Percentiles rank a stretch among this genome's conserved stretches.
Evolutionary conservation across 2,888 invertebrate species (phyloP).

Genomic region (Phaedon cochleariae): DNA sequence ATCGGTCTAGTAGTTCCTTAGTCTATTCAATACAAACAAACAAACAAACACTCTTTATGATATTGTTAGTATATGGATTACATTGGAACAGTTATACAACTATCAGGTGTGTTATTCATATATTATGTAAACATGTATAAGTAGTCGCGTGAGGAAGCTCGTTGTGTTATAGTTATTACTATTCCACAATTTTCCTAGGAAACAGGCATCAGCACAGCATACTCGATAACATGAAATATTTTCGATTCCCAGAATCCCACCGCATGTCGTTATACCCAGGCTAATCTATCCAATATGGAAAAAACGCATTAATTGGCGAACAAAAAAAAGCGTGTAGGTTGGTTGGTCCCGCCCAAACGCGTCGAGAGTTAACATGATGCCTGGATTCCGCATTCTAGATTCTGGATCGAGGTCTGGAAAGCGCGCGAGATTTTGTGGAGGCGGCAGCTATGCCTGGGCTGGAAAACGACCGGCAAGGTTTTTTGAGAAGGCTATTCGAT

Average conservation of each 20-base stretch:
- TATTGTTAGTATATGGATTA: too few relatives aligned
- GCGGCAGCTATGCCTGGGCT: background rate
- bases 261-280: background rate
- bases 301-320: background rate
- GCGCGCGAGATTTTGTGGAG: background rate
- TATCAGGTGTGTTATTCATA: too few relatives aligned
- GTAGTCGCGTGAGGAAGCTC: too few relatives aligned
- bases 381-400: background rate
- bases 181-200: too few relatives aligned
- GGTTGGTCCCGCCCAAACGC: background rate
- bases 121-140: too few relatives aligned
- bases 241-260: background rate
- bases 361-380: background rate
- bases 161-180: too few relatives aligned
- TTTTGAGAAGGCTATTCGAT: background rate
- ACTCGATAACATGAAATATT: background rate
- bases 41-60: too few relatives aligned
- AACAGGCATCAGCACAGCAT: too few relatives aligned
- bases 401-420: too few relatives aligned
- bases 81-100: too few relatives aligned
- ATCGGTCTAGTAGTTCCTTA: too few relatives aligned
- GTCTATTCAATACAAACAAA: too few relatives aligned
- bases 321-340: background rate
- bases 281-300: background rate
- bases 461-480: background rate